Conservation (phyloP, 92 coral and sea anemone genomes). For the Paramuricea clavata region DNA sequence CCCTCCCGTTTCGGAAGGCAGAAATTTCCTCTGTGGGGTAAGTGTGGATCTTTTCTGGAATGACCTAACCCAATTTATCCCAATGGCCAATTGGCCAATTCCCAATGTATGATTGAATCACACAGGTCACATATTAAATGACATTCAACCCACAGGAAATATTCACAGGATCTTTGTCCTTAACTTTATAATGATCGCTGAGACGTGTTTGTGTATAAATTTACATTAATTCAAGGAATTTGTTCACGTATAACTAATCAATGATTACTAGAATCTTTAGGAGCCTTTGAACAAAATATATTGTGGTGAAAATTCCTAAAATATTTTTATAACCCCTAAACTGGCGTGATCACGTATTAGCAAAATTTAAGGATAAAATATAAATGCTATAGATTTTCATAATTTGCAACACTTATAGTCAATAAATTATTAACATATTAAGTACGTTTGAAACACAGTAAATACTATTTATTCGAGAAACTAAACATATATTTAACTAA, state of each 20-base stretch:
- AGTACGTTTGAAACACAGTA: neutral
- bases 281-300: no score
- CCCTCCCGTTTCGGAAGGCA: no score
- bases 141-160: neutral
- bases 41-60: no score
- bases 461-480: neutral
- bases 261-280: neutral
- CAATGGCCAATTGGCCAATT: no score
- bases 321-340: no score
- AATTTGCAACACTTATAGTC: neutral
- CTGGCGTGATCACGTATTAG: no score
- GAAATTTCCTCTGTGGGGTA: no score
- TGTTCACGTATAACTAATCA: neutral
- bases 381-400: neutral
- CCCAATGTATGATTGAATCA: neutral
- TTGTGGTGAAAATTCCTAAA: no score
- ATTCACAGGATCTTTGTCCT: neutral
- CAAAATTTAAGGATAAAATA: no score
- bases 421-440: neutral
- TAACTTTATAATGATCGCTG: no score
- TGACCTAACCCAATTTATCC: no score
- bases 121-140: neutral
- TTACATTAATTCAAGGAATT: neutral
- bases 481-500: neutral
- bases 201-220: no score